phyloP scores from a whole-genome alignment of 2,797 vertebrate genomes.

The Eulemur rubriventer region DNA sequence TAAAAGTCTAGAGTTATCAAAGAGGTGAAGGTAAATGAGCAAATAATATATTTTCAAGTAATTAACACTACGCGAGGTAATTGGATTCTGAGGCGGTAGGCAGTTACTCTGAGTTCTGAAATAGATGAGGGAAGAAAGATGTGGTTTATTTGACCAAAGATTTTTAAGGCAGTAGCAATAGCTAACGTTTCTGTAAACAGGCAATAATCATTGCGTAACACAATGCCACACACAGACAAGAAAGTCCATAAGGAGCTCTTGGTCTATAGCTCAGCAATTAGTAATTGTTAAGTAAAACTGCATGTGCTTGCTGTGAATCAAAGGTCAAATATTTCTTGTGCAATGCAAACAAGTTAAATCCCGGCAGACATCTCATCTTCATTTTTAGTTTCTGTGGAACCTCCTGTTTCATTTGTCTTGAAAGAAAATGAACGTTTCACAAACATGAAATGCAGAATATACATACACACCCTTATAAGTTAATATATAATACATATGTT shows the following conservation, averaged over 20 bases:
- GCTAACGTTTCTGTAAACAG: background rate
- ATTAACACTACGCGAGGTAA: rapidly evolving
- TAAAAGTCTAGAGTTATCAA: no score
- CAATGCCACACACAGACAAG: rapidly evolving
- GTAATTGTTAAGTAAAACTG: background rate
- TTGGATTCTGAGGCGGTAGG: background rate
- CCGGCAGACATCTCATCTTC: background rate
- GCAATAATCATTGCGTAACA: background rate
- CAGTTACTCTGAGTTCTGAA: background rate
- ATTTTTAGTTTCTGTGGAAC: background rate
- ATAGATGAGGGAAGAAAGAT: background rate
- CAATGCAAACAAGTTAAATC: background rate
- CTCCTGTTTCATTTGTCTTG: background rate
- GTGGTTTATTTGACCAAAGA: rapidly evolving
- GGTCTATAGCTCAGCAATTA: background rate
- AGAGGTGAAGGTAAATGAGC: rapidly evolving
- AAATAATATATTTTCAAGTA: rapidly evolving
- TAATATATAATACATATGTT: background rate
- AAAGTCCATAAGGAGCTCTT: no score
- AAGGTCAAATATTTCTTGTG: rapidly evolving
- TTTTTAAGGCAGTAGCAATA: background rate
- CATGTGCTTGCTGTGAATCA: no score
- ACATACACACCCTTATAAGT: no score
- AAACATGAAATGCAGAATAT: background rate
- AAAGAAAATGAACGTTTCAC: background rate